phyloP scores from a whole-genome alignment of 2,797 vertebrate species.

The Dallia pectoralis region DNA sequence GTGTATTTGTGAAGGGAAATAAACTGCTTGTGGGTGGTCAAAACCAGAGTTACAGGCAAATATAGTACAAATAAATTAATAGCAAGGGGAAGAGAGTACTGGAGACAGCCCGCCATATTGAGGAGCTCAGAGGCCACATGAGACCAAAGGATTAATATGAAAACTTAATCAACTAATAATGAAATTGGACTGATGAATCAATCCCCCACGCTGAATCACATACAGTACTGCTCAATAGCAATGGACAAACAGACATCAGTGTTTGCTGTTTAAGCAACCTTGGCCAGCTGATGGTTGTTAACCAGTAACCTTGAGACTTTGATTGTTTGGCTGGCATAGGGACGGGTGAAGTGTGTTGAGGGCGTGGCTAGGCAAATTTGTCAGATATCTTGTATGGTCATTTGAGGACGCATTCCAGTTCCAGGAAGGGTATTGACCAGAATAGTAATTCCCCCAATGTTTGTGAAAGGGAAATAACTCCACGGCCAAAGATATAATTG shows the following conservation, averaged over 20 bases:
- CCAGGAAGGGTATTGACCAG: constrained; percentile 29
- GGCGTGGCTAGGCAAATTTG: constrained; percentile 2
- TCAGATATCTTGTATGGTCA: constrained; percentile 25
- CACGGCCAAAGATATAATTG: too few species aligned
- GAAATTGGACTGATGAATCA: too few species aligned
- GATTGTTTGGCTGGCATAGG: constrained; percentile 40
- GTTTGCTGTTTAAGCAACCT: constrained; percentile 60
- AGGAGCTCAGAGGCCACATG: neutral
- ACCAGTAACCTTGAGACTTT: constrained; percentile 58
- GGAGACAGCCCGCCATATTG: neutral
- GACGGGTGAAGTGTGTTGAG: too few species aligned
- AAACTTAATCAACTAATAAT: neutral
- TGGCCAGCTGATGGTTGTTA: constrained; percentile 61
- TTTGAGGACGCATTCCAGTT: constrained; percentile 25
- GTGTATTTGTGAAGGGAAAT: neutral
- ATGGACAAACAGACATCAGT: neutral
- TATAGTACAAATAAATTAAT: neutral
- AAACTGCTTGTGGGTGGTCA: neutral
- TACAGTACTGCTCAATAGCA: neutral
- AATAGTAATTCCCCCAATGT: too few species aligned
- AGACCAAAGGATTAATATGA: neutral
- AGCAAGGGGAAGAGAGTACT: neutral
- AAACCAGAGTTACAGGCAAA: neutral
- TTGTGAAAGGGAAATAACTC: too few species aligned
- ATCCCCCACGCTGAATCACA: neutral